These are phyloP conservation scores for Rhipidura dahli DNA, from an alignment of 2,113 vertebrate species.

Conservation along the genomic window DNA sequence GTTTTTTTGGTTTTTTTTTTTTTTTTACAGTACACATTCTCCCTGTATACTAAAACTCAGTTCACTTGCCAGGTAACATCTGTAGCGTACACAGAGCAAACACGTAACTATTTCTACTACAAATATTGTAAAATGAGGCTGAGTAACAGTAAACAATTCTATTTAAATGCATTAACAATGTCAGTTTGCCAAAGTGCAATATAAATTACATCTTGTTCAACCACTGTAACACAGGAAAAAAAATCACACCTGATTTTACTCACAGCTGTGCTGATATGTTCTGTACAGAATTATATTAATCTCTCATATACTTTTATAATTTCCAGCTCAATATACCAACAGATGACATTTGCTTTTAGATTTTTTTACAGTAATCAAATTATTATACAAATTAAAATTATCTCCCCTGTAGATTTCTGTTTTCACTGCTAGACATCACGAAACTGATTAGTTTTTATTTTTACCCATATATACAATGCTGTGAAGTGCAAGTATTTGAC, in stretches of 20 bases:
- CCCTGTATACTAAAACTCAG: not conserved
- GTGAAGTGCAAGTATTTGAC: not conserved
- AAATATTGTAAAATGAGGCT: constrained; percentile 42
- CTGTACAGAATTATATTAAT: not conserved
- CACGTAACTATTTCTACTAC: constrained; percentile 29
- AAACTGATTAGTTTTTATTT: not conserved
- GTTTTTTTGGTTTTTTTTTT: too few relatives aligned
- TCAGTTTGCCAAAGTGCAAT: not conserved
- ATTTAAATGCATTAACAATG: constrained; percentile 62
- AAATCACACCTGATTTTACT: not conserved
- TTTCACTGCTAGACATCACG: not conserved
- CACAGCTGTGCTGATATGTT: not conserved
- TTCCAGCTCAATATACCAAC: not conserved
- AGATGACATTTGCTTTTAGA: not conserved
- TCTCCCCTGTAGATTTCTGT: not conserved
- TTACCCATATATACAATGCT: not conserved
- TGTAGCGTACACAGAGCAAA: not conserved
- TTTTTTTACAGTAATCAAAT: not conserved
- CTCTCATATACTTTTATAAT: not conserved
- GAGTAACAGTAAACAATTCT: constrained; percentile 43
- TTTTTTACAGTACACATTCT: not conserved
- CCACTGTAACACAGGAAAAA: not conserved
- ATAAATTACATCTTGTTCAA: constrained; percentile 28
- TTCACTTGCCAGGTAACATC: constrained; percentile 14
- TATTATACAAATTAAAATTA: not conserved